These are phyloP conservation scores for Tretioscincus oriximinensis DNA, from an alignment of 2,113 vertebrate genomes.

Conservation along the genomic window DNA sequence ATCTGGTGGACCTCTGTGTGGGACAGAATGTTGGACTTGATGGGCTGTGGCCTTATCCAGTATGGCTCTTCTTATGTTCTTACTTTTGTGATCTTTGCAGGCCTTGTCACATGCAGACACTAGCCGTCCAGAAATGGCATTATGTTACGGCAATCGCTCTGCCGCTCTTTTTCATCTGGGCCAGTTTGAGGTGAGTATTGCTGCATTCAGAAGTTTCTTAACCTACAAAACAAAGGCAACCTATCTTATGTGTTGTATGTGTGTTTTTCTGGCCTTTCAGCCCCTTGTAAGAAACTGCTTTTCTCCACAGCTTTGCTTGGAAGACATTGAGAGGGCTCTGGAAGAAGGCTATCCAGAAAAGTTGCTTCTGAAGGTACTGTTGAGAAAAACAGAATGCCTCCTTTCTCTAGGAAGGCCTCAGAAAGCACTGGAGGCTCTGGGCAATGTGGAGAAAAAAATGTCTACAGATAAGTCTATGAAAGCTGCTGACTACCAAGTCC, in stretches of 20 bases:
- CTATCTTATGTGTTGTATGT: too few species aligned
- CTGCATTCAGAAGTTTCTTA: not conserved
- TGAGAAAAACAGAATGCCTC: constrained; percentile 79
- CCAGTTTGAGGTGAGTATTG: constrained; percentile 72
- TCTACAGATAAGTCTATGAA: not conserved
- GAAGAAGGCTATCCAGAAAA: constrained; percentile 79
- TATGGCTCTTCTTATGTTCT: too few species aligned
- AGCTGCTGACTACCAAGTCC: constrained; percentile 9
- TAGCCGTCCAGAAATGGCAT: constrained; percentile 75
- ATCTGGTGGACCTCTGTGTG: too few species aligned
- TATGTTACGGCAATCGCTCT: constrained; percentile 93
- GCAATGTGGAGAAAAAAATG: constrained; percentile 46
- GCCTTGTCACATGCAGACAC: constrained; percentile 76
- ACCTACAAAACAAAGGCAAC: too few species aligned
- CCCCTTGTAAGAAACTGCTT: constrained; percentile 9
- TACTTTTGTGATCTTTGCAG: constrained; percentile 68
- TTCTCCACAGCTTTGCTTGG: constrained; percentile 79
- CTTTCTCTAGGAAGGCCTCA: constrained; percentile 62
- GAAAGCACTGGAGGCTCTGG: constrained; percentile 53
- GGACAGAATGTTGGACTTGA: too few species aligned
- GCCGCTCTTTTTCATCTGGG: constrained; percentile 85
- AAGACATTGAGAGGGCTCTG: constrained; percentile 82
- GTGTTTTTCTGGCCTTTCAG: not conserved
- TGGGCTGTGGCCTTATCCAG: too few species aligned
- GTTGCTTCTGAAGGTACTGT: constrained; percentile 81